Evolutionary conservation across 2,113 vertebrate genomes (phyloP).

Genomic region (Laticauda colubrina): DNA sequence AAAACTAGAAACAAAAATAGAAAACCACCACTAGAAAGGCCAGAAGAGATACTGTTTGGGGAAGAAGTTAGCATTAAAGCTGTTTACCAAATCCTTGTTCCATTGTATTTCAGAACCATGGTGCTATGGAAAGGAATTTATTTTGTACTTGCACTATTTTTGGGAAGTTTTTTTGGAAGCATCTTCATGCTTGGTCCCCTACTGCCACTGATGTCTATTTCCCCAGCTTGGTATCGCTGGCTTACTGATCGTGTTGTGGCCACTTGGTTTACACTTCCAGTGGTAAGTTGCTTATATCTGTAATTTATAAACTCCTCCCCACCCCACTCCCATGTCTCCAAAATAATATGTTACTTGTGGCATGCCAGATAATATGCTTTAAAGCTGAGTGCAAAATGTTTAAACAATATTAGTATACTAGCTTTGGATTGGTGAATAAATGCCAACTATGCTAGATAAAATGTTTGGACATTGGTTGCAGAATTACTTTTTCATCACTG

Average conservation of each 20-base stretch:
- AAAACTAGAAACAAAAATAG: background rate
- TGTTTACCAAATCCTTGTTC: background rate
- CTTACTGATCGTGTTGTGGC: conserved; percentile 89
- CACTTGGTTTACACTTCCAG: conserved; percentile 93
- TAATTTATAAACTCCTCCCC: background rate
- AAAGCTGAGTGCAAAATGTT: background rate
- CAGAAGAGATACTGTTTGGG: background rate
- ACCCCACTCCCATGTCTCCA: background rate
- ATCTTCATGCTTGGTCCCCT: conserved; percentile 91
- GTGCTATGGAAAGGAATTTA: conserved; percentile 89
- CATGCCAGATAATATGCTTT: background rate
- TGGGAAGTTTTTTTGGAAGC: conserved; percentile 92
- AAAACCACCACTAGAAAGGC: accelerated
- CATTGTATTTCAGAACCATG: conserved; percentile 80
- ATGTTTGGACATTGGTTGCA: background rate
- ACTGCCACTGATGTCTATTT: conserved; percentile 90
- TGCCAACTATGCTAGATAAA: background rate
- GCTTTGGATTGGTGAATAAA: background rate
- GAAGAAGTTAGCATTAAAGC: background rate
- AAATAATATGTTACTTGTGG: background rate
- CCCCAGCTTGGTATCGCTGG: conserved; percentile 93
- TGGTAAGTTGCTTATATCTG: conserved; percentile 75
- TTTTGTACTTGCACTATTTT: conserved; percentile 86
- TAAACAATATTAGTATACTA: background rate
- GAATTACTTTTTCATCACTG: background rate